phyloP scores from a whole-genome alignment of 2,888 invertebrate species.

The Onthophagus sagittarius region DNA sequence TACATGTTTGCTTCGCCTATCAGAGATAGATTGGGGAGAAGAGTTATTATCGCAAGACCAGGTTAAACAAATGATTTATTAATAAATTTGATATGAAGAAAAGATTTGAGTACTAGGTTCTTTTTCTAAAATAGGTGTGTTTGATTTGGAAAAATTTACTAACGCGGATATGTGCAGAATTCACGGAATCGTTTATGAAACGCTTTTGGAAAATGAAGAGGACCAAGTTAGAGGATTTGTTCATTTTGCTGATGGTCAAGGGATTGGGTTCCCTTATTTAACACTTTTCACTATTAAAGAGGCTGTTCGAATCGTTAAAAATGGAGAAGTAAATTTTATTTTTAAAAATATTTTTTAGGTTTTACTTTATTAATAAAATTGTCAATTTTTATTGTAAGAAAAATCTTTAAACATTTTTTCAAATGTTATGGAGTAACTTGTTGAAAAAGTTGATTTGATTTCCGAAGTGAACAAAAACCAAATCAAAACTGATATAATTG shows the following conservation, averaged over 20 bases:
- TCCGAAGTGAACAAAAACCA: background rate
- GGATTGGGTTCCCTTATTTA: constrained; percentile 70
- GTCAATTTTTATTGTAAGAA: no score
- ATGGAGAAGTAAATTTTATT: constrained; percentile 63
- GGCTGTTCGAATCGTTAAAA: constrained; percentile 74
- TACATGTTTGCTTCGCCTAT: constrained; percentile 76
- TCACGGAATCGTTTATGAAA: constrained; percentile 73
- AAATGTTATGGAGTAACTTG: no score
- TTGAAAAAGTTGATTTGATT: background rate
- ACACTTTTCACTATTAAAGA: constrained; percentile 75
- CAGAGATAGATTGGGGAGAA: constrained; percentile 68
- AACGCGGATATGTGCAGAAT: constrained; percentile 76
- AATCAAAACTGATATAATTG: no score
- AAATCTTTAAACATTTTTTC: no score
- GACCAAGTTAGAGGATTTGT: constrained; percentile 75
- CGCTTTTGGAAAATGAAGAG: constrained; percentile 77
- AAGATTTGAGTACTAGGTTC: no score
- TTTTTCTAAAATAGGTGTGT: constrained; percentile 56
- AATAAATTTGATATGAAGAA: no score
- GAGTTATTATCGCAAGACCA: constrained; percentile 73
- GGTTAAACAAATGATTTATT: constrained; percentile 48
- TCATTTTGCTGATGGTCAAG: constrained; percentile 72
- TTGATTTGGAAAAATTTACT: constrained; percentile 73
- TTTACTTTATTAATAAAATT: background rate
- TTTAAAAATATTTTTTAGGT: background rate